phyloP scores from a whole-genome alignment of 2,888 invertebrate genomes.

The Linnaemya tessellans region DNA sequence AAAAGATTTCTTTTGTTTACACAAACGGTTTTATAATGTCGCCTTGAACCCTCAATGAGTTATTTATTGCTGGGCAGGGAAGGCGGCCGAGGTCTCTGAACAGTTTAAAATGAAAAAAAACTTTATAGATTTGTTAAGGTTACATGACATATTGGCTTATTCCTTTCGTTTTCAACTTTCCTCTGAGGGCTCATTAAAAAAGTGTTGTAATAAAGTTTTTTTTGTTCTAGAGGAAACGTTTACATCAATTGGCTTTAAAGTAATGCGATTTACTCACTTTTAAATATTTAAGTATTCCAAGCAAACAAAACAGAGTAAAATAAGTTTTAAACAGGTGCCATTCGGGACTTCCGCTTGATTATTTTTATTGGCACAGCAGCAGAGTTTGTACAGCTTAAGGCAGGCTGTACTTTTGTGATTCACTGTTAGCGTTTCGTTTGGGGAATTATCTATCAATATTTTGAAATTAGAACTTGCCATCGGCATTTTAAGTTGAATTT shows the following conservation, averaged over 20 bases:
- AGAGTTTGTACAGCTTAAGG: too few species aligned
- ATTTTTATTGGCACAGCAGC: too few species aligned
- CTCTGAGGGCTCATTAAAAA: constrained; percentile 46
- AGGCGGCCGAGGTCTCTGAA: background rate
- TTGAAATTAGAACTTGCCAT: too few species aligned
- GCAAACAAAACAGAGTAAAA: background rate
- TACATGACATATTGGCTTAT: background rate
- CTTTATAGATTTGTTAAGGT: background rate
- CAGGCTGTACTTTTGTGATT: too few species aligned
- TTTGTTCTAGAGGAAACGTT: background rate
- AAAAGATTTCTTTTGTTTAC: constrained; percentile 8
- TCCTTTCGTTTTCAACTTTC: constrained; percentile 2
- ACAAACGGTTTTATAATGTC: background rate
- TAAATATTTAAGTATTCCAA: background rate
- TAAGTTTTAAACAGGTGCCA: background rate
- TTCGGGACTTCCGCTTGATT: too few species aligned
- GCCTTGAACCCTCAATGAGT: background rate
- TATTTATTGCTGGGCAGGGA: constrained; percentile 7
- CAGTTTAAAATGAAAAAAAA: background rate
- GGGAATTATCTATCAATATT: too few species aligned
- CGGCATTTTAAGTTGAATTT: too few species aligned
- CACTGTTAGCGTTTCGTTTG: too few species aligned
- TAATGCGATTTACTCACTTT: background rate
- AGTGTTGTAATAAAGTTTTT: constrained; percentile 1
- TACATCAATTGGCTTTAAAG: background rate